These are phyloP conservation scores for Hyla sarda DNA, from an alignment of 2,113 vertebrate genomes.

Conservation along the genomic window DNA sequence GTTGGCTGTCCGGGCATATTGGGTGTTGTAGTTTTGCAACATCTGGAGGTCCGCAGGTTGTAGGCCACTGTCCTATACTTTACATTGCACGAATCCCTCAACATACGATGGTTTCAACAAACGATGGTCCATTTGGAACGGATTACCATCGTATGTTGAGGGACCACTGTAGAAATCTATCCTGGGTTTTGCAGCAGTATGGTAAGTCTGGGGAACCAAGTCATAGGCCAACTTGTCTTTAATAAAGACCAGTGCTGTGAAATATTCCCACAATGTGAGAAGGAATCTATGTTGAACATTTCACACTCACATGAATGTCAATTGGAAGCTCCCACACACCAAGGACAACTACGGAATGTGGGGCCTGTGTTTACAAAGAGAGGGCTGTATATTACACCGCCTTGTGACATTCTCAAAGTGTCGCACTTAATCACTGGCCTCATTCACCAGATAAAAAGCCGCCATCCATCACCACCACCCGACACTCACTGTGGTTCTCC, in stretches of 20 bases:
- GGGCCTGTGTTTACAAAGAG: conserved; percentile 21
- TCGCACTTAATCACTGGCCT: background rate
- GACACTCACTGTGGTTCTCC: conserved; percentile 62
- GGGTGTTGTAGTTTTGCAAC: too few relatives aligned
- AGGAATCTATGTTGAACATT: conserved; percentile 6
- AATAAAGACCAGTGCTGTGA: too few relatives aligned
- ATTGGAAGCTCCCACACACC: background rate
- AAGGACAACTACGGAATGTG: conserved; percentile 28
- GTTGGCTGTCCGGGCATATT: too few relatives aligned
- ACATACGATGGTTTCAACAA: too few relatives aligned
- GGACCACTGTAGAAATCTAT: too few relatives aligned
- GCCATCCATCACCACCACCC: conserved; percentile 47
- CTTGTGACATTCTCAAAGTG: conserved; percentile 44
- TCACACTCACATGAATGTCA: conserved; percentile 20
- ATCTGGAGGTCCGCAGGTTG: too few relatives aligned
- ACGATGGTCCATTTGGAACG: too few relatives aligned
- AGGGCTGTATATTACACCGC: conserved; percentile 28
- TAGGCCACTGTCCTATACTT: too few relatives aligned
- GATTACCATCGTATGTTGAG: too few relatives aligned
- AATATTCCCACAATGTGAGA: background rate
- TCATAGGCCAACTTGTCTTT: background rate
- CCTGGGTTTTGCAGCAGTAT: too few relatives aligned
- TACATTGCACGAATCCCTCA: too few relatives aligned
- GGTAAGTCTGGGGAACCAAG: background rate
- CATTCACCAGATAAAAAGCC: conserved; percentile 26